Conservation (phyloP, 2,113 vertebrate species). For the Mastomys natalensis region DNA sequence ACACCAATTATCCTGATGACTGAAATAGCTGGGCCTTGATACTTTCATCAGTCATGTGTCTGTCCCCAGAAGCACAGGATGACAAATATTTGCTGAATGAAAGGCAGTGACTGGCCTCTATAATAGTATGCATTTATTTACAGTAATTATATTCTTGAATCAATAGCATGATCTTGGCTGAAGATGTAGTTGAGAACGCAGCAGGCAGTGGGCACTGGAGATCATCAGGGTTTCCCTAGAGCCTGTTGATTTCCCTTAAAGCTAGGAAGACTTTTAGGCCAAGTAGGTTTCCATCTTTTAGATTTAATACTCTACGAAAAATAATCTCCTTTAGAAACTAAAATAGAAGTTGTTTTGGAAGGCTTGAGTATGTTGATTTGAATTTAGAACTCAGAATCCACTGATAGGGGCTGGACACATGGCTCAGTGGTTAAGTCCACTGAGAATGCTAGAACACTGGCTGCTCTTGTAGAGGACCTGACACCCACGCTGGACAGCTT, state of each 20-base stretch:
- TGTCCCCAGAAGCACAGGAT: not conserved
- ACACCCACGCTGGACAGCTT: not conserved
- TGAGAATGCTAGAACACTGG: not conserved
- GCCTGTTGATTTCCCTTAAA: not conserved
- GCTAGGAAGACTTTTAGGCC: slow-evolving; percentile 26
- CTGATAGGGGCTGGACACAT: not conserved
- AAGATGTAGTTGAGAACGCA: not conserved
- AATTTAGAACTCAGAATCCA: slow-evolving; percentile 15
- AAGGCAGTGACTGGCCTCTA: not conserved
- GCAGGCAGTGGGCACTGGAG: not conserved
- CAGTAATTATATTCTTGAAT: not conserved
- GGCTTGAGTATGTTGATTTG: not conserved
- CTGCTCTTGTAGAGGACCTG: not conserved
- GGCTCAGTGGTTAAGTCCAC: not conserved
- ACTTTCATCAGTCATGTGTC: not conserved
- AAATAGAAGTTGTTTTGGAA: slow-evolving; percentile 35
- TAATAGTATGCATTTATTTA: not conserved
- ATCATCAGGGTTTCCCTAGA: not conserved
- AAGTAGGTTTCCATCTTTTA: not conserved
- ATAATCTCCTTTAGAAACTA: not conserved
- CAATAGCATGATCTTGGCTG: not conserved
- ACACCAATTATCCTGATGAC: not conserved
- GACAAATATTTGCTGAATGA: not conserved
- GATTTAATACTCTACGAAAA: slow-evolving; percentile 31
- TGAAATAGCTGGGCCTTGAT: not conserved